phyloP scores from a whole-genome alignment of 2,888 invertebrate genomes.

The Leptothorax acervorum region DNA sequence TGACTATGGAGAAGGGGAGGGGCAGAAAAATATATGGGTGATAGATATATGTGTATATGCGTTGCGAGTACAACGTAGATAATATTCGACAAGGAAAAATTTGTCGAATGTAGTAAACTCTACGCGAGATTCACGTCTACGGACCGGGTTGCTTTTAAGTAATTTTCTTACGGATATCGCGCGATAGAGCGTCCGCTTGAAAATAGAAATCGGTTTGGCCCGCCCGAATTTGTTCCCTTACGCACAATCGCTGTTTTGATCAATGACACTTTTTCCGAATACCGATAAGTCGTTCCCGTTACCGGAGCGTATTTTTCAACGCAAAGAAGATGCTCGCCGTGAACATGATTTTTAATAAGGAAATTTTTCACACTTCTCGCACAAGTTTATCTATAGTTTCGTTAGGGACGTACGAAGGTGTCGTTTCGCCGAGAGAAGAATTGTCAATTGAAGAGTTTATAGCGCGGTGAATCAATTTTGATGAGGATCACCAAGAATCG shows the following conservation, averaged over 20 bases:
- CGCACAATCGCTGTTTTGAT: background rate
- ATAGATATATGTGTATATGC: background rate
- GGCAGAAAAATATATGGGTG: constrained; percentile 37
- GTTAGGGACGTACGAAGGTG: background rate
- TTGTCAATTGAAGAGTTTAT: constrained; percentile 20
- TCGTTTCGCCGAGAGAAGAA: constrained; percentile 13
- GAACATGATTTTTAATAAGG: background rate
- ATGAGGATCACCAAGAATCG: constrained; percentile 28
- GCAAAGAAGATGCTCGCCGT: background rate
- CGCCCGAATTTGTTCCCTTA: background rate
- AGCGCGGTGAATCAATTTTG: constrained; percentile 38
- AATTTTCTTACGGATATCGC: constrained; percentile 3
- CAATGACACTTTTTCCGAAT: background rate
- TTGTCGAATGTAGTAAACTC: background rate
- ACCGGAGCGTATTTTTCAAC: background rate
- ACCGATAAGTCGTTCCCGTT: background rate
- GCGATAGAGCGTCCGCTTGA: background rate
- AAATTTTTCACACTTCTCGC: background rate
- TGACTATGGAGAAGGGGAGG: background rate
- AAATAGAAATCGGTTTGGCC: background rate
- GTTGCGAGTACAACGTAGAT: constrained; percentile 20
- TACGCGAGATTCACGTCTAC: background rate
- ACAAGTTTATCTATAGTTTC: background rate
- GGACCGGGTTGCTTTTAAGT: background rate
- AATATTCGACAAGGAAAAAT: background rate